These are phyloP conservation scores for Luehdorfia chinensis DNA, from an alignment of 1,140 invertebrate genomes.

Conservation along the genomic window DNA sequence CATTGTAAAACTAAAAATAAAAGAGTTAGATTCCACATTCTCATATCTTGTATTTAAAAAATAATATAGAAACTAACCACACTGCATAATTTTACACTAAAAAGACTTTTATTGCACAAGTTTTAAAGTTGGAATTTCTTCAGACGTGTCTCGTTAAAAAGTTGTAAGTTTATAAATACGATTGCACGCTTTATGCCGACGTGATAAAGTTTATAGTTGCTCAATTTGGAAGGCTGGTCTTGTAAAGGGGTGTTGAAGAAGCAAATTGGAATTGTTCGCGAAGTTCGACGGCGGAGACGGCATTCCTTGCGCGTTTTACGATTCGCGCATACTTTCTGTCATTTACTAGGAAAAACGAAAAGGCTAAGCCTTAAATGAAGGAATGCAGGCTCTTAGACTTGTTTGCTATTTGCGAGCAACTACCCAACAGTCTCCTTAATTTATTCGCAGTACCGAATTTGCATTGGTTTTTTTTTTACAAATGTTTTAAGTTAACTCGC, in stretches of 20 bases:
- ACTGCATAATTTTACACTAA: not conserved
- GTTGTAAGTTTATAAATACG: slow-evolving; percentile 1
- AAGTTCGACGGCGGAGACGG: slow-evolving; percentile 4
- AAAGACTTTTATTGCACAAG: not conserved
- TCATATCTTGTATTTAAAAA: not conserved
- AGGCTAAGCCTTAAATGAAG: not conserved
- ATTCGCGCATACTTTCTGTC: slow-evolving; percentile 17
- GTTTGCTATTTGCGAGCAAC: not conserved
- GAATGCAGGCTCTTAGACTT: slow-evolving; percentile 3
- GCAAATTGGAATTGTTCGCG: slow-evolving; percentile 36
- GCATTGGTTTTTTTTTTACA: too few species aligned
- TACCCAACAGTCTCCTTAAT: too few species aligned
- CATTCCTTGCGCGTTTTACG: slow-evolving; percentile 22
- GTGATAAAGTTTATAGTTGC: not conserved
- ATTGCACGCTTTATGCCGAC: slow-evolving; percentile 6
- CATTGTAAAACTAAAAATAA: not conserved
- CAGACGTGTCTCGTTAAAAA: not conserved
- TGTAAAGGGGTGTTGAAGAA: slow-evolving; percentile 20
- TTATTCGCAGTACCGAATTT: too few species aligned
- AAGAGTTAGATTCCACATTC: not conserved
- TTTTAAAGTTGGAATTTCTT: not conserved
- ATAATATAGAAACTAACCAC: not conserved
- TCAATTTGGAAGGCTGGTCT: not conserved
- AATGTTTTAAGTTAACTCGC: too few species aligned
- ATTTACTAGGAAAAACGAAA: slow-evolving; percentile 9